phyloP scores from a whole-genome alignment of 2,888 invertebrate genomes.

The Ephialtes manifestator region DNA sequence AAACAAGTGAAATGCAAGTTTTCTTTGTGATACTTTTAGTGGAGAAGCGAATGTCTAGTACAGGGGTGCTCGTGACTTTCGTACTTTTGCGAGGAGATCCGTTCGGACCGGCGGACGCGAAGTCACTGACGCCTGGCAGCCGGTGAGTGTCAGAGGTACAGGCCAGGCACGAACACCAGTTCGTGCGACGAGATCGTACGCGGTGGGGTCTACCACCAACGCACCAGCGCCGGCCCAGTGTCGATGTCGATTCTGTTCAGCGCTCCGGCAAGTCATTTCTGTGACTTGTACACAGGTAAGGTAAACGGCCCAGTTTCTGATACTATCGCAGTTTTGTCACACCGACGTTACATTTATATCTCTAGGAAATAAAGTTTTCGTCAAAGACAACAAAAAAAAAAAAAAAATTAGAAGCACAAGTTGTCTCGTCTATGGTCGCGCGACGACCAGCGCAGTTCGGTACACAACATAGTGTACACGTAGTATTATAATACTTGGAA shows the following conservation, averaged over 20 bases:
- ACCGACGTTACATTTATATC: too few species aligned
- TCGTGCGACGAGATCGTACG: slow-evolving; percentile 62
- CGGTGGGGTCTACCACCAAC: slow-evolving; percentile 55
- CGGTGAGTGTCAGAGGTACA: slow-evolving; percentile 83
- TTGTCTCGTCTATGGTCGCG: slow-evolving; percentile 33
- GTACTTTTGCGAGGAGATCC: slow-evolving; percentile 78
- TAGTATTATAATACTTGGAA: slow-evolving; percentile 36
- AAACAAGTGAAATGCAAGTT: neutral
- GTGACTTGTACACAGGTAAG: slow-evolving; percentile 27
- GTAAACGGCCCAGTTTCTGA: too few species aligned
- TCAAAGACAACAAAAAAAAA: too few species aligned
- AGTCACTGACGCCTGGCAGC: slow-evolving; percentile 85
- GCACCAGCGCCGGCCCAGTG: slow-evolving; percentile 55
- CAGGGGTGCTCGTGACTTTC: slow-evolving; percentile 31
- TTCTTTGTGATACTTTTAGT: slow-evolving; percentile 9
- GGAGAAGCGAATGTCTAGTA: neutral
- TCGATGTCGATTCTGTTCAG: slow-evolving; percentile 56
- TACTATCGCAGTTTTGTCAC: too few species aligned
- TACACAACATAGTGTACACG: slow-evolving; percentile 48
- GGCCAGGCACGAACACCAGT: slow-evolving; percentile 75
- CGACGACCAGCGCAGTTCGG: slow-evolving; percentile 22
- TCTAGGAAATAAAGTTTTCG: too few species aligned
- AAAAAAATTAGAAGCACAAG: slow-evolving; percentile 44
- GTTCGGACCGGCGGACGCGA: slow-evolving; percentile 84
- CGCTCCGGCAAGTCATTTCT: slow-evolving; percentile 38